Evolutionary conservation across 1,140 invertebrate species (phyloP).

Genomic region (Hestina assimilis): DNA sequence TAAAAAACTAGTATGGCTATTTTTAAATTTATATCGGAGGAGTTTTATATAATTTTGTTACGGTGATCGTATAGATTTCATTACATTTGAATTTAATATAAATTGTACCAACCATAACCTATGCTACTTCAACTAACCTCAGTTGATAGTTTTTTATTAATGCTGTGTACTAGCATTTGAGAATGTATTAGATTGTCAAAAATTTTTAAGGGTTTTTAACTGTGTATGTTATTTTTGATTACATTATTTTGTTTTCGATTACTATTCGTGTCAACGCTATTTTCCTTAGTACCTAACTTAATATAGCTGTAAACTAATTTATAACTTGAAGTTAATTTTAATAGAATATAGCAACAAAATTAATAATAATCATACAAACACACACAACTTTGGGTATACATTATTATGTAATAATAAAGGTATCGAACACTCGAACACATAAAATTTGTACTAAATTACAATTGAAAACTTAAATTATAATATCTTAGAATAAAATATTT

Average conservation of each 20-base stretch:
- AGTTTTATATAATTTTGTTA: background rate
- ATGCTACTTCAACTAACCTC: too few relatives aligned
- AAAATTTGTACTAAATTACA: constrained; percentile 42
- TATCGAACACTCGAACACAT: constrained; percentile 36
- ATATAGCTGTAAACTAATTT: constrained; percentile 31
- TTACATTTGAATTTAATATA: too few relatives aligned
- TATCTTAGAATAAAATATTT: constrained; percentile 41
- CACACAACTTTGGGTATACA: constrained; percentile 75
- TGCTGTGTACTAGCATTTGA: too few relatives aligned
- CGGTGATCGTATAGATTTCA: background rate
- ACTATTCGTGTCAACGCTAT: too few relatives aligned
- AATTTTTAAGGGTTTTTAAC: too few relatives aligned
- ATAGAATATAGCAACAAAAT: constrained; percentile 73
- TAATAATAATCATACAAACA: constrained; percentile 68
- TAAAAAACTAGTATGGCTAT: constrained; percentile 11
- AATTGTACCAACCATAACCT: too few relatives aligned
- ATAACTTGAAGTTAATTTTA: constrained; percentile 45
- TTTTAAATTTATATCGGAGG: background rate
- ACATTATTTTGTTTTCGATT: too few relatives aligned
- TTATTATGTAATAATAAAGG: constrained; percentile 42
- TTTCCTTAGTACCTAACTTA: constrained; percentile 20
- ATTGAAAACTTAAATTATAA: constrained; percentile 29
- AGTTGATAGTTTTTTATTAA: too few relatives aligned
- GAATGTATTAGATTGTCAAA: too few relatives aligned
- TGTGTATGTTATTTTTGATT: too few relatives aligned